A percentile compares a stretch with the other conserved stretches of the same genome.
Conservation (phyloP, 2,888 invertebrate genomes). For the Dorcus parallelipipedus region DNA sequence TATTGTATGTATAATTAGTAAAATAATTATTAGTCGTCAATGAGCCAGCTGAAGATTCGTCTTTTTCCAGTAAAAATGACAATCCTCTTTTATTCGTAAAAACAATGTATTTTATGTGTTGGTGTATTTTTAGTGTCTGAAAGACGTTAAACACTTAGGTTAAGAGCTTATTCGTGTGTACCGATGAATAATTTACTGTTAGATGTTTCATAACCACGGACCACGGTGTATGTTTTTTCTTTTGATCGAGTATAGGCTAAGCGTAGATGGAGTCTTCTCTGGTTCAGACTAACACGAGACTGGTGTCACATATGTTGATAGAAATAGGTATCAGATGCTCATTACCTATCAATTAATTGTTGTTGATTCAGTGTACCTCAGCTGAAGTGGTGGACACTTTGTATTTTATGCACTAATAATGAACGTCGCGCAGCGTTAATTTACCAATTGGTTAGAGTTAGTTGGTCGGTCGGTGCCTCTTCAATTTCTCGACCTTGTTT, state of each 20-base stretch:
- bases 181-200: constrained; percentile 34
- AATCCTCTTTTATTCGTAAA: constrained; percentile 45
- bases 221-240: constrained; percentile 41
- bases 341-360: constrained; percentile 47
- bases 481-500: too few relatives aligned
- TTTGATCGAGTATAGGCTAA: constrained; percentile 25
- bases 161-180: constrained; percentile 36
- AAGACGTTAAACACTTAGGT: constrained; percentile 41
- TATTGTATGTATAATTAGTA: constrained; percentile 41
- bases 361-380: constrained; percentile 44
- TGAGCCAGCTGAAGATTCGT: constrained; percentile 30
- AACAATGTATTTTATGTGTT: constrained; percentile 35
- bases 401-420: constrained; percentile 1
- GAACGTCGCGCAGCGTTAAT: too few relatives aligned
- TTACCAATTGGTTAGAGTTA: too few relatives aligned
- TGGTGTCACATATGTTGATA: constrained; percentile 42
- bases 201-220: constrained; percentile 37
- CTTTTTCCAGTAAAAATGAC: constrained; percentile 44
- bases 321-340: constrained; percentile 42
- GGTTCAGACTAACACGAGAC: constrained; percentile 34
- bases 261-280: constrained; percentile 19
- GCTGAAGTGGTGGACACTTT: constrained; percentile 37
- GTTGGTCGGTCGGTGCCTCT: too few relatives aligned
- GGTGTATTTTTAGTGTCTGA: constrained; percentile 44
- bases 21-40: constrained; percentile 24